Percentiles rank a stretch among this genome's conserved stretches.
These are phyloP conservation scores for Chionoecetes opilio DNA, from an alignment of 1,140 invertebrate genomes.

Conservation along the genomic window DNA sequence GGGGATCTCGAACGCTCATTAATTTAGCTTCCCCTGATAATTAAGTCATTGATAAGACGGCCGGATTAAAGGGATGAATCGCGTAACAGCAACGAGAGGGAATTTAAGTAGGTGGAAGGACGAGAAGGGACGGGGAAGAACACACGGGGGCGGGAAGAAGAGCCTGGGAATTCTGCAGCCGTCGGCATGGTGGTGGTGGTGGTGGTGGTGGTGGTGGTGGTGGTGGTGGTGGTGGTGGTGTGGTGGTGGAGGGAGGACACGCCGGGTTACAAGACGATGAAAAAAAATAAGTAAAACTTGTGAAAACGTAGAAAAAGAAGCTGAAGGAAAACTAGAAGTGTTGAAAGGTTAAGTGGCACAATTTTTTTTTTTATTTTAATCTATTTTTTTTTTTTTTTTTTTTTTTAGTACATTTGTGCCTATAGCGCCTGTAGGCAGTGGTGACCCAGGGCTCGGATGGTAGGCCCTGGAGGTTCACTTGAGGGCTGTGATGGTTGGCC, in stretches of 20 bases:
- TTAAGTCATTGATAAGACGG: background rate
- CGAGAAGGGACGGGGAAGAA: background rate
- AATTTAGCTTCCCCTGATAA: conserved; percentile 30
- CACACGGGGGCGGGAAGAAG: background rate
- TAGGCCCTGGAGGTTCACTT: no score
- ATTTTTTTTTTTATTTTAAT: no score
- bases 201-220: background rate
- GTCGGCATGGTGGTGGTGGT: background rate
- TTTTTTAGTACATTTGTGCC: no score
- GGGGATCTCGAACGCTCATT: conserved; percentile 15
- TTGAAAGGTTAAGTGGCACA: background rate
- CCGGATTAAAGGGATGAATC: background rate
- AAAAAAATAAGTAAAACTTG: conserved; percentile 7
- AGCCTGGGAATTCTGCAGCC: background rate
- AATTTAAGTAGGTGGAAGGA: background rate
- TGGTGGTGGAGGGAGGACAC: background rate
- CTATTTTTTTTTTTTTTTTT: no score
- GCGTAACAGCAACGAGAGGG: background rate
- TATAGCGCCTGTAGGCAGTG: no score
- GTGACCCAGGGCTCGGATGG: no score
- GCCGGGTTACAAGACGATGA: background rate
- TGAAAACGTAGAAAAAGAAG: background rate
- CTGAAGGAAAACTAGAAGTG: background rate
- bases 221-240: no score
- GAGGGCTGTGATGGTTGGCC: no score